These are phyloP conservation scores for Notodonta ziczac DNA, from an alignment of 2,888 invertebrate genomes.

Conservation along the genomic window DNA sequence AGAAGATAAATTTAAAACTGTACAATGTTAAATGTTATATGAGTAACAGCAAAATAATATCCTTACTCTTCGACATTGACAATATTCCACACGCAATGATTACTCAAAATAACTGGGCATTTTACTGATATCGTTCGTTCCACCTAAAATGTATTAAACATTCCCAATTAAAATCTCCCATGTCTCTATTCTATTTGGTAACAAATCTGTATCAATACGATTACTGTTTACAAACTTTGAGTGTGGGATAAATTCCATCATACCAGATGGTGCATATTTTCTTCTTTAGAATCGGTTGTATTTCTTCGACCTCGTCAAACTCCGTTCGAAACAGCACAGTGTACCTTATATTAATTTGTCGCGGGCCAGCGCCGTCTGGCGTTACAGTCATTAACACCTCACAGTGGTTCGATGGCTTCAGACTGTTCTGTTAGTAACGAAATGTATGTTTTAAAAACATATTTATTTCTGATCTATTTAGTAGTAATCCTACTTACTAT, in stretches of 20 bases:
- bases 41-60: constrained; percentile 3
- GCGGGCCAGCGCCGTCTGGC: constrained; percentile 68
- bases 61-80: constrained; percentile 74
- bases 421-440: constrained; percentile 59
- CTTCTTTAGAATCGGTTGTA: constrained; percentile 67
- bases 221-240: constrained; percentile 55
- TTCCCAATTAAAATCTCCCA: background rate
- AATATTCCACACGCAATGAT: constrained; percentile 78
- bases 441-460: background rate
- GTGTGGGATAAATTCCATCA: constrained; percentile 75
- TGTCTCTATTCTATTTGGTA: background rate
- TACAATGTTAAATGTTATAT: background rate
- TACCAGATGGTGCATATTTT: constrained; percentile 74
- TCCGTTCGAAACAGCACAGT: constrained; percentile 70
- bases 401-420: constrained; percentile 69
- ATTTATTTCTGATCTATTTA: background rate
- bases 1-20: background rate
- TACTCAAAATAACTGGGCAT: constrained; percentile 74
- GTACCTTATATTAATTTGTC: constrained; percentile 66
- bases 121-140: constrained; percentile 72
- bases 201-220: background rate
- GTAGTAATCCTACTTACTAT: constrained; percentile 52
- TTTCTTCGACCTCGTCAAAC: constrained; percentile 66
- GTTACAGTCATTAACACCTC: constrained; percentile 61
- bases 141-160: constrained; percentile 53